Evolutionary conservation across 1,140 invertebrate genomes (phyloP).

Genomic region (Elysia chlorotica): DNA sequence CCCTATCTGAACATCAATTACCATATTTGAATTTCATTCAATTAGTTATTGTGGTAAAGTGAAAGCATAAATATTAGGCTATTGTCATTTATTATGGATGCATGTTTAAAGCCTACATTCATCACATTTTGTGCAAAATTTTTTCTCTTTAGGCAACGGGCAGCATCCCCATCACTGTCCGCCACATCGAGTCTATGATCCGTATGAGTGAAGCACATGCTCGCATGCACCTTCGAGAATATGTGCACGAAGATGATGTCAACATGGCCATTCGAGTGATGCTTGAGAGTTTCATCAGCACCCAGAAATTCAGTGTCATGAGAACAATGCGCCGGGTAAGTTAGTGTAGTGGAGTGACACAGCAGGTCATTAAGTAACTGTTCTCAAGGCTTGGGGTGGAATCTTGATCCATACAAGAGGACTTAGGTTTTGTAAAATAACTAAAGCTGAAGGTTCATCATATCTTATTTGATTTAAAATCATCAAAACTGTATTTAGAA

Average conservation of each 20-base stretch:
- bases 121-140: neutral
- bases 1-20: too few relatives aligned
- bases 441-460: too few relatives aligned
- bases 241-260: slow-evolving; percentile 94
- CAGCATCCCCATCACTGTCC: slow-evolving; percentile 95
- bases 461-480: too few relatives aligned
- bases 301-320: slow-evolving; percentile 98
- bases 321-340: slow-evolving; percentile 88
- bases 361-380: too few relatives aligned
- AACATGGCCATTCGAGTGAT: slow-evolving; percentile 96
- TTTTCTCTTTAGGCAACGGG: slow-evolving; percentile 79
- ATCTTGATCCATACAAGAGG: too few relatives aligned
- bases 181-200: slow-evolving; percentile 99
- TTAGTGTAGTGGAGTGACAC: too few relatives aligned
- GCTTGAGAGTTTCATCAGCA: slow-evolving; percentile 97
- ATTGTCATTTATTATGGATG: neutral
- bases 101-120: too few relatives aligned
- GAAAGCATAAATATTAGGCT: neutral
- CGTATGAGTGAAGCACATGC: slow-evolving; percentile 92
- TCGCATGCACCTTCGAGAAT: slow-evolving; percentile 90
- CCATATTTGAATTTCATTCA: too few relatives aligned
- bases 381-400: too few relatives aligned
- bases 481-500: too few relatives aligned
- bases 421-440: too few relatives aligned
- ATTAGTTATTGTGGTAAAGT: too few relatives aligned